These are phyloP conservation scores for Hypsopygia costalis DNA, from an alignment of 2,888 invertebrate genomes.

Conservation along the genomic window DNA sequence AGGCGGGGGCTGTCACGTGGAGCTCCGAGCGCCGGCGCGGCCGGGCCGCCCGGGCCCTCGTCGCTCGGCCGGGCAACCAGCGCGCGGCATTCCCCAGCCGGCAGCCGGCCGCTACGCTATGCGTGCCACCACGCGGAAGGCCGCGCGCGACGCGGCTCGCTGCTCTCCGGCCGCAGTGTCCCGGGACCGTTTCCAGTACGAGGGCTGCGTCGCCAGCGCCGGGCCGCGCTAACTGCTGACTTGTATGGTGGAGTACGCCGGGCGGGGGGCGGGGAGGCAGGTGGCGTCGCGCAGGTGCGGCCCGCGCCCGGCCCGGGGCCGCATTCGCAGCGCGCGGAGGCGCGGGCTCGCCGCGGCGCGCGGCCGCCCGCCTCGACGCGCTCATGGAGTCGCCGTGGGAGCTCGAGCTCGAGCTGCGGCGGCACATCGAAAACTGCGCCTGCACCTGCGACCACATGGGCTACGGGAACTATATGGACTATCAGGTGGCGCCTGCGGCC, in stretches of 20 bases:
- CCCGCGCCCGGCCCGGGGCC: conserved; percentile 67
- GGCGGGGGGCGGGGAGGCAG: conserved; percentile 64
- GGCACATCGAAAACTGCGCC: conserved; percentile 93
- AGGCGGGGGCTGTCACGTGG: conserved; percentile 57
- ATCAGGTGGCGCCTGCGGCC: conserved; percentile 84
- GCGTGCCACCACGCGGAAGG: conserved; percentile 49
- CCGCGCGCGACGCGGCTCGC: conserved; percentile 57
- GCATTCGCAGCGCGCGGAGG: conserved; percentile 58
- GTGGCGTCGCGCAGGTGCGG: conserved; percentile 69
- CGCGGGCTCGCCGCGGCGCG: conserved; percentile 61
- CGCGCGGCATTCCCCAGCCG: conserved; percentile 69
- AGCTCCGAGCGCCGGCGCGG: conserved; percentile 70
- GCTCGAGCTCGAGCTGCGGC: conserved; percentile 91
- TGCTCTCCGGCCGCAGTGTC: conserved; percentile 52
- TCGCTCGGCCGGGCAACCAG: conserved; percentile 47
- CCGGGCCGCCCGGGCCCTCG: conserved; percentile 62
- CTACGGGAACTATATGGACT: conserved; percentile 95
- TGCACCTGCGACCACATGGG: conserved; percentile 97
- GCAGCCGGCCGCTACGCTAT: conserved; percentile 60
- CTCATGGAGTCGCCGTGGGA: conserved; percentile 81
- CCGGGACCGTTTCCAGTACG: conserved; percentile 64
- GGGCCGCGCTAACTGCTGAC: conserved; percentile 59
- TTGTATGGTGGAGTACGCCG: conserved; percentile 60
- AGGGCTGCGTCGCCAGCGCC: conserved; percentile 61
- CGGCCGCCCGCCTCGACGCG: conserved; percentile 60